Evolutionary conservation across 2,888 invertebrate species (phyloP).

Genomic region (Sarcophaga carnaria): DNA sequence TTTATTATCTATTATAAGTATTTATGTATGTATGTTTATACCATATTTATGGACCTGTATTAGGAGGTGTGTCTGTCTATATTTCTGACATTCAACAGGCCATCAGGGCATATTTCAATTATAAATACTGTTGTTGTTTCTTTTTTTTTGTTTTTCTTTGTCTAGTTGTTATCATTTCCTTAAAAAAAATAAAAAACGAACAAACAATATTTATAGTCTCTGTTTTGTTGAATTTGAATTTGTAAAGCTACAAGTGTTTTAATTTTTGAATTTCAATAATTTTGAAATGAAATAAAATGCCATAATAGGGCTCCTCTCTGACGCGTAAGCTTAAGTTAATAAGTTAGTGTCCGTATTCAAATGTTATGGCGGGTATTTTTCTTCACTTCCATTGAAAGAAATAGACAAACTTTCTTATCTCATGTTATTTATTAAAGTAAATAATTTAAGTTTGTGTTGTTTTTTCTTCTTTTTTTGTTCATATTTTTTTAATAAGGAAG

Average conservation of each 20-base stretch:
- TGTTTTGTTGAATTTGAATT: too few species aligned
- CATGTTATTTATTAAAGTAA: background rate
- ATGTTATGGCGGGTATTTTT: background rate
- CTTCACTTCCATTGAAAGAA: too few species aligned
- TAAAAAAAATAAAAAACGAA: background rate
- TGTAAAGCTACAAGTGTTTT: slow-evolving; percentile 20
- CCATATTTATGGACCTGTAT: slow-evolving; percentile 6
- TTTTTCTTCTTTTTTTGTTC: background rate
- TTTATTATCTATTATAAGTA: background rate
- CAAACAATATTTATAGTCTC: too few species aligned
- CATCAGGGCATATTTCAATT: slow-evolving; percentile 17
- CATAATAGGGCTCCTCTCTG: background rate
- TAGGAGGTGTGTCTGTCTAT: slow-evolving; percentile 55
- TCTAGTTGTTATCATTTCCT: slow-evolving; percentile 23
- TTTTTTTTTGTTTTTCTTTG: background rate
- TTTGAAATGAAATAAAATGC: background rate
- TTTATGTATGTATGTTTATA: background rate
- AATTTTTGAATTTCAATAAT: background rate
- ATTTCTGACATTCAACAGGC: slow-evolving; percentile 41
- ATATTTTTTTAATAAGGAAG: background rate
- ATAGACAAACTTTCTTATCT: too few species aligned
- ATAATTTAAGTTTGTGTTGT: background rate
- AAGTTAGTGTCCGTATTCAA: background rate
- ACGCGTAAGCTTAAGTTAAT: background rate
- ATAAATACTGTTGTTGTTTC: background rate